A percentile compares a stretch with the other conserved stretches of the same genome.
phyloP scores from a whole-genome alignment of 1,140 invertebrate species.

The Bombus waltoni region DNA sequence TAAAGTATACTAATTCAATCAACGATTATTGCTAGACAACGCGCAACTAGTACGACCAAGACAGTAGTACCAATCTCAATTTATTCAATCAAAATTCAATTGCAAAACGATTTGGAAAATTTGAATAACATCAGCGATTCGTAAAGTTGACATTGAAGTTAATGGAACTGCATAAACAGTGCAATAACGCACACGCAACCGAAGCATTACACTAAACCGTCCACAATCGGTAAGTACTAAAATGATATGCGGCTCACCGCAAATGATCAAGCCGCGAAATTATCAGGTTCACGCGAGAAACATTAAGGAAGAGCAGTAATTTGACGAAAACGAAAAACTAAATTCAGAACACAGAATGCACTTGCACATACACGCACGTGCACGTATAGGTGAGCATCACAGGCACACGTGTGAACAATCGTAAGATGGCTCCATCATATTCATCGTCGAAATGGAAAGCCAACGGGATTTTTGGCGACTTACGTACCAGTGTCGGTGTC shows the following conservation, averaged over 20 bases:
- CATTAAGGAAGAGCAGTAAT: background rate
- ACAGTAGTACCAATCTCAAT: background rate
- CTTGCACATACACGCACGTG: conserved; percentile 25
- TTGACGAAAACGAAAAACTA: background rate
- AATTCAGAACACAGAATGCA: conserved; percentile 22
- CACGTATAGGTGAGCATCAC: conserved; percentile 27
- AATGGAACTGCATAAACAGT: conserved; percentile 7
- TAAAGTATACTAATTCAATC: background rate
- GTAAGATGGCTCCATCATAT: conserved; percentile 61
- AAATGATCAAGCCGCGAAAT: background rate
- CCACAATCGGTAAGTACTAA: background rate
- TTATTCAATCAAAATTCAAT: conserved; percentile 3
- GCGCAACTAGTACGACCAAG: background rate
- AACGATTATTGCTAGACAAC: background rate
- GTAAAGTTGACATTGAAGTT: background rate
- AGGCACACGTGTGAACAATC: conserved; percentile 25
- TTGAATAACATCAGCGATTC: background rate
- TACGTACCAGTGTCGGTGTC: conserved; percentile 57
- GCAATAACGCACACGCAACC: conserved; percentile 9
- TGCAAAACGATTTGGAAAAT: background rate
- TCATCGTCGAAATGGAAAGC: background rate
- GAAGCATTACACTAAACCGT: background rate
- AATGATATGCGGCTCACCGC: background rate
- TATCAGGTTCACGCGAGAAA: background rate
- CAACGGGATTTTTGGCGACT: background rate